Conservation (phyloP, 2,888 invertebrate species). For the Steinernema scapterisci region DNA sequence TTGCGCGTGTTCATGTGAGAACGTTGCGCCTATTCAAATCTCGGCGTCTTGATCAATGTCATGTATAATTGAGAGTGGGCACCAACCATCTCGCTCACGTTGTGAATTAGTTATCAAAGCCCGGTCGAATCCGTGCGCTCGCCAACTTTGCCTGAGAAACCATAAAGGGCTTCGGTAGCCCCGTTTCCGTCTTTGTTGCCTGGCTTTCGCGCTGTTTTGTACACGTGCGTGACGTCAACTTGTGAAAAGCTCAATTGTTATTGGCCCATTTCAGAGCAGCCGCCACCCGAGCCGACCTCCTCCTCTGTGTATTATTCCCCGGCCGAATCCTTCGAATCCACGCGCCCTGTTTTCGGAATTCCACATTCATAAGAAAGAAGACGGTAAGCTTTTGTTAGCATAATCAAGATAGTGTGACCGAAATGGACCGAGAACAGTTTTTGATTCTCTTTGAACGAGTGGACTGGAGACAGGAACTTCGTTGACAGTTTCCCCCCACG, state of each 20-base stretch:
- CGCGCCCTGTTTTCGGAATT: too few species aligned
- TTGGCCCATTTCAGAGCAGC: constrained; percentile 14
- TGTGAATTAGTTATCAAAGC: constrained; percentile 20
- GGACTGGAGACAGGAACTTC: too few species aligned
- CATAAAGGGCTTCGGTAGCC: neutral
- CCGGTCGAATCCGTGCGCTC: neutral
- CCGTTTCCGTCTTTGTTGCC: neutral
- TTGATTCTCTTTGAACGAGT: too few species aligned
- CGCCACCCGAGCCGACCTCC: neutral
- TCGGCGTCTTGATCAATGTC: constrained; percentile 27
- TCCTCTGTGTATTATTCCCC: too few species aligned
- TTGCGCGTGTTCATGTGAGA: constrained; percentile 18
- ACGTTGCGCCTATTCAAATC: constrained; percentile 25
- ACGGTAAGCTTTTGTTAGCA: too few species aligned
- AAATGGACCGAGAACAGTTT: too few species aligned
- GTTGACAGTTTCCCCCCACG: too few species aligned
- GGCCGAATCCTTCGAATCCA: too few species aligned
- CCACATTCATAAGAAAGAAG: too few species aligned
- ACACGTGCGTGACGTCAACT: constrained; percentile 13
- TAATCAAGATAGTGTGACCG: too few species aligned
- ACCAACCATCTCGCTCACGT: constrained; percentile 4
- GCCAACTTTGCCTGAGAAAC: neutral
- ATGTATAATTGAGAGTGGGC: constrained; percentile 29
- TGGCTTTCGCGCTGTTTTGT: neutral
- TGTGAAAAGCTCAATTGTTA: constrained; percentile 1